Evolutionary conservation across 2,888 invertebrate species (phyloP), one percentile per base, ranked within the genome.

Genomic region (Amphipyra tragopoginis): DNA sequence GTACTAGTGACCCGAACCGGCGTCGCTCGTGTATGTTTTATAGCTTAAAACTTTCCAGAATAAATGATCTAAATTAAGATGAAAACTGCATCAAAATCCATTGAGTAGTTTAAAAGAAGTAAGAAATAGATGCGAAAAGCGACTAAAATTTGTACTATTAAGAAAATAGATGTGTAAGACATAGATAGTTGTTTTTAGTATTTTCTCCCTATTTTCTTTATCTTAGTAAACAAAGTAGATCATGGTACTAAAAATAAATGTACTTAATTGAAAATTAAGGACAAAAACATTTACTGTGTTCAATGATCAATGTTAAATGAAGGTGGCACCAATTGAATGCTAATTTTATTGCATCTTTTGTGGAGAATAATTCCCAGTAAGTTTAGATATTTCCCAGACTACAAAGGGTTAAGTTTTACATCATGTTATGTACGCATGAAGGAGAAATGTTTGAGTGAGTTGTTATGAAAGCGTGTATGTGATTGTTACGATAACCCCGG

Each of bases 401-500:
- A 36, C 11, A 5, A 21, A 38, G 38, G n/a, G 38, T 10, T 38
- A 11, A 38, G 38, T 38, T 11, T 38, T 11, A 38, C 3, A n/a
- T 40, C n/a, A 26, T 43, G 29, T 10, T 21, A 15, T 36, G 3
- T 0, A n/a, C 1, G 10, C n/a, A 15, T 13, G 9, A 11, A 38
- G 10, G 10, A 33, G 38, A 49, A 42, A 44, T 43, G 43, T 49
- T 21, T 21, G 14, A 44, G 26, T 21, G 26, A 47, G 29, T 33
- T 5, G 45, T 33, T 0, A 13, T 14, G 14, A 14, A 10, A 47
- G 29, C 9, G 13, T 43, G 26, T 11, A 34, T n/a, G 29, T 11
- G 15, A 8, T 10, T 6, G 13, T n/a, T 0, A 11, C n/a, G 65
- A 66, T 66, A 66, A 66, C 65, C 67, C 47, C 29, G n/a, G 11